phyloP scores from a whole-genome alignment of 2,888 invertebrate genomes.

The Cyclophora punctaria region DNA sequence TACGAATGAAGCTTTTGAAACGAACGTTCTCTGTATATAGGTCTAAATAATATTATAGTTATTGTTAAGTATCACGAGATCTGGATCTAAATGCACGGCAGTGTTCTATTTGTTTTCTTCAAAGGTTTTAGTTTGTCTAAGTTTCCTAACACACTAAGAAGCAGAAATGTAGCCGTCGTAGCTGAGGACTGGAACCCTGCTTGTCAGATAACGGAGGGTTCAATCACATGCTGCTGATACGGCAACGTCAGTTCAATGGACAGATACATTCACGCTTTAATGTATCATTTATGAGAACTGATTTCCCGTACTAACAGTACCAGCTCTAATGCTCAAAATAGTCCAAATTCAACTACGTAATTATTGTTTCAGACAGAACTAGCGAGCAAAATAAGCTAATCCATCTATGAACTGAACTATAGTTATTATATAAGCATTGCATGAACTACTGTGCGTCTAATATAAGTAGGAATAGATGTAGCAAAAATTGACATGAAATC shows the following conservation, averaged over 20 bases:
- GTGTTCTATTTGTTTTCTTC: neutral
- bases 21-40: neutral
- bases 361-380: conserved; percentile 30
- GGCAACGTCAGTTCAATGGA: conserved; percentile 26
- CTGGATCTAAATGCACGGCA: neutral
- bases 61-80: neutral
- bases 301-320: conserved; percentile 45
- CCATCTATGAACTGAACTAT: conserved; percentile 39
- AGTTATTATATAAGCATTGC: conserved; percentile 50
- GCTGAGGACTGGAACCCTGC: conserved; percentile 70
- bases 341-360: conserved; percentile 33
- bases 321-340: conserved; percentile 61
- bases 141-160: conserved; percentile 1
- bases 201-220: conserved; percentile 67
- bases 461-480: conserved; percentile 27
- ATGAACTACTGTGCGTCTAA: conserved; percentile 52
- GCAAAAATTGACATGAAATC: conserved; percentile 19
- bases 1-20: neutral
- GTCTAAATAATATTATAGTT: no score
- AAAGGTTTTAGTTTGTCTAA: neutral
- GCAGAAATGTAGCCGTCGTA: conserved; percentile 33
- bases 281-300: conserved; percentile 16
- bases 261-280: conserved; percentile 15
- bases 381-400: conserved; percentile 53
- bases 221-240: conserved; percentile 30